A percentile compares a stretch with the other conserved stretches of the same genome.
These are phyloP conservation scores for Sebastes flavidus DNA, from an alignment of 2,797 vertebrate genomes.

Conservation along the genomic window DNA sequence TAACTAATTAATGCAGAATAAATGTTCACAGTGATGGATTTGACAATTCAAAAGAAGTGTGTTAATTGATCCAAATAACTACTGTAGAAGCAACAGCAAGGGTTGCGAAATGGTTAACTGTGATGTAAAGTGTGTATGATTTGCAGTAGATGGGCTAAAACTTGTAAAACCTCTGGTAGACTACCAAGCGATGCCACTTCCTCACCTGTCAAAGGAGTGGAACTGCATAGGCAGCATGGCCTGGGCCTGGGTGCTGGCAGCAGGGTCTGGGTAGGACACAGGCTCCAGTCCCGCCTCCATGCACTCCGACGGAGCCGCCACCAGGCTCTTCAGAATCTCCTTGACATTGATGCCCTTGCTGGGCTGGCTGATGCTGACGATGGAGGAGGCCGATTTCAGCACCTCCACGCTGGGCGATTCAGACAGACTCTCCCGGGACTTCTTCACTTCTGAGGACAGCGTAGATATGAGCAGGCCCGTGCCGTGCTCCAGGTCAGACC, in stretches of 20 bases:
- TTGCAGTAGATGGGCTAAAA: neutral
- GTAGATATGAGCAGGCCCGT: conserved; percentile 85
- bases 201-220: conserved; percentile 96
- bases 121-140: neutral
- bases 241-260: conserved; percentile 89
- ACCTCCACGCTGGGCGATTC: conserved; percentile 81
- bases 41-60: neutral
- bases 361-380: conserved; percentile 89
- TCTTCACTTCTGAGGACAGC: conserved; percentile 90
- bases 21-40: neutral
- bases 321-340: conserved; percentile 95
- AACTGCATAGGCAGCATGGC: conserved; percentile 93
- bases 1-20: neutral
- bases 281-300: conserved; percentile 89
- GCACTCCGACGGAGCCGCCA: conserved; percentile 91
- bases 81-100: neutral
- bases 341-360: conserved; percentile 95
- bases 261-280: conserved; percentile 87
- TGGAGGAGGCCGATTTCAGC: conserved; percentile 85
- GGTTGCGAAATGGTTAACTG: neutral
- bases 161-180: neutral
- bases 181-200: conserved; percentile 15
- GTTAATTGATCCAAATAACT: neutral
- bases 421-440: conserved; percentile 88
- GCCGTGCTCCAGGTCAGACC: conserved; percentile 84